phyloP scores from a whole-genome alignment of 2,797 vertebrate species.

The Pristis pectinata region DNA sequence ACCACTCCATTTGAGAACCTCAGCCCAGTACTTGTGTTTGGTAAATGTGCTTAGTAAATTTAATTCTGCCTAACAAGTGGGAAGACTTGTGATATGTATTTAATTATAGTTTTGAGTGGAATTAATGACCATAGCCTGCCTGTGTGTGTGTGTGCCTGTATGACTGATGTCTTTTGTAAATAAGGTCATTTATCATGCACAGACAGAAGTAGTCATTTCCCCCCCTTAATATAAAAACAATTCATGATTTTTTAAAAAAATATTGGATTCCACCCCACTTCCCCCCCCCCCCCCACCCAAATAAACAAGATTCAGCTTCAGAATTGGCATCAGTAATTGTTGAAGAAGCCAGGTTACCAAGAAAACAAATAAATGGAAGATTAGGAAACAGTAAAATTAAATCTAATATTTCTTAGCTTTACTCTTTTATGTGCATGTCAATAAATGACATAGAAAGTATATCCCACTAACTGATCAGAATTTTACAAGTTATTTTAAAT shows the following conservation, averaged over 20 bases:
- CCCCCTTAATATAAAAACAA: conserved; percentile 22
- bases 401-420: background rate
- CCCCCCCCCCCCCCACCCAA: too few species aligned
- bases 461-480: background rate
- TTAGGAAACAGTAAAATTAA: background rate
- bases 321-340: background rate
- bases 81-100: conserved; percentile 36
- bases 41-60: background rate
- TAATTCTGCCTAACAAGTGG: conserved; percentile 35
- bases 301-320: background rate
- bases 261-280: background rate
- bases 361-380: background rate
- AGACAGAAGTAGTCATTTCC: conserved; percentile 28
- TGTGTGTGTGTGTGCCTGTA: conserved; percentile 35
- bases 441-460: background rate
- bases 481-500: background rate
- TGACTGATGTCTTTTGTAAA: conserved; percentile 37
- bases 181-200: conserved; percentile 31
- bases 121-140: conserved; percentile 35
- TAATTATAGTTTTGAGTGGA: conserved; percentile 36
- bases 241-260: conserved; percentile 16
- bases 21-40: conserved; percentile 19
- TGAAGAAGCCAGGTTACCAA: background rate
- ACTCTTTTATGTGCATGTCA: background rate
- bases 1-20: conserved; percentile 16